A percentile compares a stretch with the other conserved stretches of the same genome.
These are phyloP conservation scores for Thamnophis sirtalis DNA, from an alignment of 2,113 vertebrate species.

Conservation along the genomic window DNA sequence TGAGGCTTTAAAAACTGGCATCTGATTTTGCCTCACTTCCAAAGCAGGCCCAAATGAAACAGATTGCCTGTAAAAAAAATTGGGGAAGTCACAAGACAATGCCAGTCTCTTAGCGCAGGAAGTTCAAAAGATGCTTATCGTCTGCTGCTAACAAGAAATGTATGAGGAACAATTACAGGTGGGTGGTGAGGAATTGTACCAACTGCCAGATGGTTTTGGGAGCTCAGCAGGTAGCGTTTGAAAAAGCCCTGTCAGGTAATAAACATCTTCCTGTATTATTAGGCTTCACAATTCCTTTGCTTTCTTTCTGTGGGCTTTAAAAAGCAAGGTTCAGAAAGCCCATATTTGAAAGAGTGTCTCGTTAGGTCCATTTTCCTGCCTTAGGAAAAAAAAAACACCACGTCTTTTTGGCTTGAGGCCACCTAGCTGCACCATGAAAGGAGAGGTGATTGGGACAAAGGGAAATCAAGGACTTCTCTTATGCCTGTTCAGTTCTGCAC, in stretches of 20 bases:
- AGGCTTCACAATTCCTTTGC: not conserved
- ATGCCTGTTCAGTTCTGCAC: not conserved
- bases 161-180: constrained; percentile 39
- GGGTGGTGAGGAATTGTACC: constrained; percentile 47
- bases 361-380: not conserved
- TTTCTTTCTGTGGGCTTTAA: not conserved
- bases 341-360: not conserved
- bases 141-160: constrained; percentile 31
- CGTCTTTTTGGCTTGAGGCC: not conserved
- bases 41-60: constrained; percentile 35
- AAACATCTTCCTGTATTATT: constrained; percentile 12
- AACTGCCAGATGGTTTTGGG: constrained; percentile 44
- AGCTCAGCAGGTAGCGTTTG: constrained; percentile 42
- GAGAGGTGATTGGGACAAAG: not conserved
- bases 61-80: constrained; percentile 19
- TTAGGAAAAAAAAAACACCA: too few relatives aligned
- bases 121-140: constrained; percentile 37
- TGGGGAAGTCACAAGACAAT: constrained; percentile 16
- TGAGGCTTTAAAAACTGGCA: constrained; percentile 34
- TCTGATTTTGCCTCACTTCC: constrained; percentile 12
- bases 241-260: constrained; percentile 50
- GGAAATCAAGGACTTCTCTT: not conserved
- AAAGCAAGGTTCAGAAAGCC: constrained; percentile 23
- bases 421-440: not conserved
- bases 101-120: constrained; percentile 13